Base-by-base conservation (phyloP, 1,140 invertebrate species). In the Pseudomyrmex cubaensis region DNA sequence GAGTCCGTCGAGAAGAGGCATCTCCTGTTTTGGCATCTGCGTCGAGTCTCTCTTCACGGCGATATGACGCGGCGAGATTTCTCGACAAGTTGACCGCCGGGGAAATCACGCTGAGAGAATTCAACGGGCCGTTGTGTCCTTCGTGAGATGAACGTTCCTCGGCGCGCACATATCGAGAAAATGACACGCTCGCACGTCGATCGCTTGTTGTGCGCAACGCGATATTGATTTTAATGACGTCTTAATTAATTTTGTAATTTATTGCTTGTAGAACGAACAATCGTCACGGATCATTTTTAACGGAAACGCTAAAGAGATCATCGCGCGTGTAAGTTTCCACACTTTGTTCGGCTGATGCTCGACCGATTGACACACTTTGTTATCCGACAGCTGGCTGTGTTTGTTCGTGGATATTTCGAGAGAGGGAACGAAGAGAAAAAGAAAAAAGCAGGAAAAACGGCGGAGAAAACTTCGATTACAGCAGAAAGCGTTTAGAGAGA, bases 241-340 rank as follows among this genome's bases (percentile, higher is more conserved):
- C 44, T 17, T n/a, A 8, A 61, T 72, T 80, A 70, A 78, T 80
- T 80, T 80, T 15, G 50, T 70, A 70, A 70, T 22, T 80, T 20
- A 20, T 54, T 22, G 56, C 59, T 46, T n/a, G 13, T 12, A 22
- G 0, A 17, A 25, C 25, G 12, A 20, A 8, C 12, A n/a, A 70
- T 25, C 22, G 22, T 25, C 22, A 25, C 2, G 54, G 48, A 48
- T 17, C 17, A 25, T 20, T 17, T 17, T 5, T 35, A 17, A n/a
- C 17, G 20, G 20, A 20, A 10, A 20, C 9, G 10, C n/a, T 15
- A 9, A 57, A 69, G 61, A n/a, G 12, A 22, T 1, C 12, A 76
- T 44, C n/a, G n/a, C 56, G 35, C 35, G 35, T 35, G 35, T 35
- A 35, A 35, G 35, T 35, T 35, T 35, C 35, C 35, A 35, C 35